Evolutionary conservation across 1,140 invertebrate genomes (phyloP).

Genomic region (Drosophila tristis): DNA sequence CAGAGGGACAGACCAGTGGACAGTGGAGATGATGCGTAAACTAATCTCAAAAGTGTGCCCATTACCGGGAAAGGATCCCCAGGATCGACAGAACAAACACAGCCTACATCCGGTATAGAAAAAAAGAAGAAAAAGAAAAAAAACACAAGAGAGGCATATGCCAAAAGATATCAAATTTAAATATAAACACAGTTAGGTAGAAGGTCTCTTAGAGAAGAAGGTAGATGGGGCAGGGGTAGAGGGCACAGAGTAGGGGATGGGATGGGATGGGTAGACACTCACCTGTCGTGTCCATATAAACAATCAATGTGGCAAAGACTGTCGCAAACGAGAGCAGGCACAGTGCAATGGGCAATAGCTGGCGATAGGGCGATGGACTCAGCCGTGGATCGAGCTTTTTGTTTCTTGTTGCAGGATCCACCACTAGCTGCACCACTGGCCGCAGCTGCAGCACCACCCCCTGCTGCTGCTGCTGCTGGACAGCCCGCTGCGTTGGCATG

Average conservation of each 20-base stretch:
- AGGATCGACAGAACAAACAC: conserved; percentile 62
- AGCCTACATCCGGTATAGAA: conserved; percentile 75
- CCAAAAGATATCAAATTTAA: conserved; percentile 76
- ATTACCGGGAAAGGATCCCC: conserved; percentile 55
- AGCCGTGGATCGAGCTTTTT: conserved; percentile 82
- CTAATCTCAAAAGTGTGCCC: conserved; percentile 82
- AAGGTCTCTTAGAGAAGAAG: not conserved
- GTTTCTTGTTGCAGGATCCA: conserved; percentile 65
- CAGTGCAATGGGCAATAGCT: conserved; percentile 86
- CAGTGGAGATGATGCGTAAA: conserved; percentile 66
- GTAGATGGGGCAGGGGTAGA: not conserved
- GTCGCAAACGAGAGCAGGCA: conserved; percentile 88
- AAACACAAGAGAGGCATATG: conserved; percentile 68
- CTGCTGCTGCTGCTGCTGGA: conserved; percentile 31
- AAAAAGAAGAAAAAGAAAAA: conserved; percentile 27
- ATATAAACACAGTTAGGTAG: conserved; percentile 38
- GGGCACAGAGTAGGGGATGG: not conserved
- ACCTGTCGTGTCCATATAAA: conserved; percentile 89
- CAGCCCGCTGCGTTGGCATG: conserved; percentile 42
- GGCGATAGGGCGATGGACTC: conserved; percentile 84
- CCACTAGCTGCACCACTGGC: conserved; percentile 15
- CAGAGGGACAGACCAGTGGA: conserved; percentile 29
- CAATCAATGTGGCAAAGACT: conserved; percentile 87
- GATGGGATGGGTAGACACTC: conserved; percentile 52
- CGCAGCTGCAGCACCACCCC: conserved; percentile 17